These are phyloP conservation scores for Diacarnus erythraeanus DNA, from an alignment of 37 sponge, comb jelly and placozoan species.

Conservation along the genomic window DNA sequence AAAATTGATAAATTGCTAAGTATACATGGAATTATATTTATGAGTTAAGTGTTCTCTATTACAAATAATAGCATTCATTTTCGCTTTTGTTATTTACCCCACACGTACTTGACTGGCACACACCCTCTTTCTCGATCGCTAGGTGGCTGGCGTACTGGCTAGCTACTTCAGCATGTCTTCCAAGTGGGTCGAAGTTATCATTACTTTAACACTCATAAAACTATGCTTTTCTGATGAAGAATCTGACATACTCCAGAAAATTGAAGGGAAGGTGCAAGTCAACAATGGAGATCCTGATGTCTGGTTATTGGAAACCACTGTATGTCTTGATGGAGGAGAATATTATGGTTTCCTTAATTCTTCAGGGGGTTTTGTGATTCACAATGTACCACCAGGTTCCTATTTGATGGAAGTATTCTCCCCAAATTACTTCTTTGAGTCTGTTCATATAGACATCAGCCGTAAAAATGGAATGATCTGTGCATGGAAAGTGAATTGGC, in stretches of 20 bases:
- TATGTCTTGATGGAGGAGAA: constrained; percentile 74
- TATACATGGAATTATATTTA: no score
- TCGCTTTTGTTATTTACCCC: no score
- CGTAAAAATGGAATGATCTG: constrained; percentile 81
- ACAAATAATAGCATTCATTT: no score
- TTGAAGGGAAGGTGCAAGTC: constrained; percentile 14
- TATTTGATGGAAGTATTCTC: constrained; percentile 86
- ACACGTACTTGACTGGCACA: no score
- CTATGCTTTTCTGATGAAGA: not conserved
- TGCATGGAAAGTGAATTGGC: constrained; percentile 76
- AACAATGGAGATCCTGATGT: not conserved
- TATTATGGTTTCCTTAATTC: constrained; percentile 64
- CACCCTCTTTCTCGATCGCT: no score
- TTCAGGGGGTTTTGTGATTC: constrained; percentile 76
- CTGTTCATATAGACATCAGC: constrained; percentile 90
- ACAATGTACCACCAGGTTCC: constrained; percentile 82
- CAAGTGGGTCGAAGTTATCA: not conserved
- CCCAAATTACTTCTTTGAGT: constrained; percentile 83
- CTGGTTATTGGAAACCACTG: constrained; percentile 42
- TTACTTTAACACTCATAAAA: not conserved
- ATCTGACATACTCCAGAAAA: not conserved
- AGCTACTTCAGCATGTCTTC: no score
- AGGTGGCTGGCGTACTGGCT: no score
- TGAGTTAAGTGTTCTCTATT: no score
- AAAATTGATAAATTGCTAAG: no score